Evolutionary conservation across 1,140 invertebrate genomes (phyloP).

Genomic region (Lerema accius): DNA sequence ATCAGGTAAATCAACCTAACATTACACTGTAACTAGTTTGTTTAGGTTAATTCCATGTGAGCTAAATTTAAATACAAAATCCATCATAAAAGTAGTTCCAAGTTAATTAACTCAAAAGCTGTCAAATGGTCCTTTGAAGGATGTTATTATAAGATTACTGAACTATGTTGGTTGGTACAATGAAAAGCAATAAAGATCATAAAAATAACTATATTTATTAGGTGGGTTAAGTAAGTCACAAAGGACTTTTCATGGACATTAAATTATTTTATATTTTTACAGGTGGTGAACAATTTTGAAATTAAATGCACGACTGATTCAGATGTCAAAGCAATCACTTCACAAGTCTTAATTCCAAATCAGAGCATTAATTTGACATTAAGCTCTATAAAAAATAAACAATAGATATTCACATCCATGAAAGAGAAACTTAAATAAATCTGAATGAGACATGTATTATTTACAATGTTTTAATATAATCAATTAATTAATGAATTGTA

Average conservation of each 20-base stretch:
- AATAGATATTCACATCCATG: background rate
- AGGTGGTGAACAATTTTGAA: conserved; percentile 67
- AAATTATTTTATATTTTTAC: conserved; percentile 45
- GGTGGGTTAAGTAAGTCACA: conserved; percentile 12
- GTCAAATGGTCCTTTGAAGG: too few relatives aligned
- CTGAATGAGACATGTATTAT: conserved; percentile 1
- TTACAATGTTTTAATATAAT: too few relatives aligned
- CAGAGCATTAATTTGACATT: conserved; percentile 51
- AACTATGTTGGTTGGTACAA: background rate
- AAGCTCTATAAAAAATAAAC: conserved; percentile 35
- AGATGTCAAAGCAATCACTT: conserved; percentile 62
- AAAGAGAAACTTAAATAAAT: background rate
- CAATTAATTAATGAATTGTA: too few relatives aligned
- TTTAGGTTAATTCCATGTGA: too few relatives aligned
- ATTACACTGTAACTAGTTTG: conserved; percentile 10
- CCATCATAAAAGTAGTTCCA: too few relatives aligned
- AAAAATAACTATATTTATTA: conserved; percentile 18
- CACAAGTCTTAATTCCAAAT: conserved; percentile 62
- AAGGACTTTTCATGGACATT: background rate
- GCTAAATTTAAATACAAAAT: too few relatives aligned
- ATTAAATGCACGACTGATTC: conserved; percentile 52
- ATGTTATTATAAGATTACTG: conserved; percentile 11
- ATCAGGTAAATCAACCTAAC: conserved; percentile 80
- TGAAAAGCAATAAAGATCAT: background rate
- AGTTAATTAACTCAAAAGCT: too few relatives aligned